A percentile compares a stretch with the other conserved stretches of the same genome.
Conservation (phyloP, 64 coral and sea anemone genomes). For the Cladopsammia gracilis region DNA sequence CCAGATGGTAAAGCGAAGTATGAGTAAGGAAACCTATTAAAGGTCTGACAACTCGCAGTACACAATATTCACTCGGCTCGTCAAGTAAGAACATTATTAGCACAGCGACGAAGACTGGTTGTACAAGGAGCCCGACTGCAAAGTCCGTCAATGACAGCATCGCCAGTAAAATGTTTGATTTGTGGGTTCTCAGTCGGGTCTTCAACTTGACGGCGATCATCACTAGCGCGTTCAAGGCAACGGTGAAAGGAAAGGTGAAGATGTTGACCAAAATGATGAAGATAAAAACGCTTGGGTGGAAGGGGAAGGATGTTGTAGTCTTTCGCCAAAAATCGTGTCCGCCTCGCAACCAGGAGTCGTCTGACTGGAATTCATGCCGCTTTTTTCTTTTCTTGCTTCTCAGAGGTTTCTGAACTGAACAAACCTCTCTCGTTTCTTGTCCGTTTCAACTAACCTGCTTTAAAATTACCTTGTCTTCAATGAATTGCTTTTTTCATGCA, state of each 20-base stretch:
- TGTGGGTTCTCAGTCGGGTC: too few relatives aligned
- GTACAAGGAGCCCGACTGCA: not conserved
- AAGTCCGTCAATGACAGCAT: not conserved
- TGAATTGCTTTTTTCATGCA: too few relatives aligned
- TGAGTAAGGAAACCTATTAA: not conserved
- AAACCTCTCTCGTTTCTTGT: too few relatives aligned
- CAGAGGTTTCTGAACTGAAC: too few relatives aligned
- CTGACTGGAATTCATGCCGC: not conserved
- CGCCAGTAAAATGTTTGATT: not conserved
- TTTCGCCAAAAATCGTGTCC: not conserved
- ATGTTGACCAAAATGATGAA: not conserved
- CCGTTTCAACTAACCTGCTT: too few relatives aligned
- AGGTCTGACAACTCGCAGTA: not conserved
- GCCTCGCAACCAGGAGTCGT: not conserved
- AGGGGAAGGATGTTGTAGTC: not conserved
- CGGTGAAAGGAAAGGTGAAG: not conserved
- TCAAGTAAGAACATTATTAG: not conserved
- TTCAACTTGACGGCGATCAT: not conserved
- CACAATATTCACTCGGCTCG: not conserved
- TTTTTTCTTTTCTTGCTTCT: not conserved
- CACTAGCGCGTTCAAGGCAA: not conserved
- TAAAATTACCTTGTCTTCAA: too few relatives aligned
- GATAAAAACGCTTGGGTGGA: not conserved
- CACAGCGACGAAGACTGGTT: not conserved
- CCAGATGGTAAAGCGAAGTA: not conserved